phyloP scores from a whole-genome alignment of 2,113 vertebrate genomes.

The Hemibates koningsi region DNA sequence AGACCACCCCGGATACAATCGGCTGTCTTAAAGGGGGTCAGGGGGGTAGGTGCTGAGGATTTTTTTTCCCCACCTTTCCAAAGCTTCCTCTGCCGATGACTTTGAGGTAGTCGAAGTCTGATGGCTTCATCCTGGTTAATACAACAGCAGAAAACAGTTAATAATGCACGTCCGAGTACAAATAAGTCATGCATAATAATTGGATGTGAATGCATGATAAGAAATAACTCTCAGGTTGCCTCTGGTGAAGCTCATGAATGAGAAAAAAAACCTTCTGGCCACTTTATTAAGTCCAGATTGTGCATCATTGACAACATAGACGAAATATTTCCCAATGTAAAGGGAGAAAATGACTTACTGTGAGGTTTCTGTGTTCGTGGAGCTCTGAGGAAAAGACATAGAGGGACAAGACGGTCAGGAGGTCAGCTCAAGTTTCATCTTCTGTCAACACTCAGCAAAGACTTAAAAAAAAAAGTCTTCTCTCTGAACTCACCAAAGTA shows the following conservation, averaged over 20 bases:
- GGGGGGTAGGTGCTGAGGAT: not conserved
- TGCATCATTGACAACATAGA: not conserved
- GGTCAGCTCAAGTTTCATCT: constrained; percentile 24
- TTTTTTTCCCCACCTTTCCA: constrained; percentile 61
- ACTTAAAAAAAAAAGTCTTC: not conserved
- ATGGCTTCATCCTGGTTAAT: constrained; percentile 64
- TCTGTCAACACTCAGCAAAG: not conserved
- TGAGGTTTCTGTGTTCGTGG: not conserved
- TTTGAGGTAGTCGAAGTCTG: constrained; percentile 76
- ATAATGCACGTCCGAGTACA: not conserved
- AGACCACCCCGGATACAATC: not conserved
- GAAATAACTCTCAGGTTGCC: not conserved
- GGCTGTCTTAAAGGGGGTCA: not conserved
- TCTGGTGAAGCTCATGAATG: not conserved
- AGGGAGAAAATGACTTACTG: constrained; percentile 26
- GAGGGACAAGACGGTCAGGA: not conserved
- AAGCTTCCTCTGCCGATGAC: constrained; percentile 77
- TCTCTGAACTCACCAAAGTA: constrained; percentile 16
- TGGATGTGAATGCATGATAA: not conserved
- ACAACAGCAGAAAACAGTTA: not conserved
- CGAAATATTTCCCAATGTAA: rapidly evolving
- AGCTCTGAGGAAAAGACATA: constrained; percentile 25
- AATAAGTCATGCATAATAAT: not conserved
- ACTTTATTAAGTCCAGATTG: not conserved
- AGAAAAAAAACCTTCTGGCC: not conserved